Conservation (phyloP, 23 tunicate species). For the Halocynthia aurantium region DNA sequence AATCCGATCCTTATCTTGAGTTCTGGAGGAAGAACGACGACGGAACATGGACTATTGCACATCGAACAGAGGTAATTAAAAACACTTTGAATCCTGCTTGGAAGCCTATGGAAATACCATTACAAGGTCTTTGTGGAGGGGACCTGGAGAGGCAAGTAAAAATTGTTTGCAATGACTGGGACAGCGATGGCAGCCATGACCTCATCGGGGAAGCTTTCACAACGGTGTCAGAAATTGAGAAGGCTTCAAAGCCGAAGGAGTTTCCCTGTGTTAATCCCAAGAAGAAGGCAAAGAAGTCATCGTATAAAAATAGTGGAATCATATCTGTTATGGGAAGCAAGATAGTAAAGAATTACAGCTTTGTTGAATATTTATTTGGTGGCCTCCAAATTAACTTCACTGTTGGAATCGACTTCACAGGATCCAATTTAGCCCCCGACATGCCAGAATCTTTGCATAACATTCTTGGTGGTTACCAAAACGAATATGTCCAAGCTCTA, state of each 20-base stretch:
- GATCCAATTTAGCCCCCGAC: constrained; percentile 80
- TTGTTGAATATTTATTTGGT: constrained; percentile 77
- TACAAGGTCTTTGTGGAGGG: constrained; percentile 46
- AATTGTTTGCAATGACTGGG: constrained; percentile 65
- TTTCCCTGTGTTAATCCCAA: constrained; percentile 58
- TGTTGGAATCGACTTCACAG: constrained; percentile 90
- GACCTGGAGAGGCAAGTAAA: constrained; percentile 37
- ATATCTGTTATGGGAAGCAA: constrained; percentile 22
- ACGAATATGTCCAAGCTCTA: constrained; percentile 60
- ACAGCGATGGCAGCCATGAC: constrained; percentile 84
- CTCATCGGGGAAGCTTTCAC: constrained; percentile 69
- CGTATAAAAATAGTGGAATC: constrained; percentile 64
- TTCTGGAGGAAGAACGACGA: constrained; percentile 51
- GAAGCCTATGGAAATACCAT: constrained; percentile 51
- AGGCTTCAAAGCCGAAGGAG: constrained; percentile 4
- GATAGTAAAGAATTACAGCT: constrained; percentile 48
- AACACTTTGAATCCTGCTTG: constrained; percentile 69
- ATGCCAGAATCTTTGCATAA: constrained; percentile 66
- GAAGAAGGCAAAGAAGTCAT: constrained; percentile 61
- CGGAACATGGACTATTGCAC: constrained; percentile 40
- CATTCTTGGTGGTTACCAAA: constrained; percentile 39
- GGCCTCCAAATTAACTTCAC: constrained; percentile 90
- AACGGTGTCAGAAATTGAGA: constrained; percentile 27
- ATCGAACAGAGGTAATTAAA: constrained; percentile 61
- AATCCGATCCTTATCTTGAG: constrained; percentile 69